These are phyloP conservation scores for Andrena haemorrhoa DNA, from an alignment of 2,888 invertebrate genomes.

Conservation along the genomic window DNA sequence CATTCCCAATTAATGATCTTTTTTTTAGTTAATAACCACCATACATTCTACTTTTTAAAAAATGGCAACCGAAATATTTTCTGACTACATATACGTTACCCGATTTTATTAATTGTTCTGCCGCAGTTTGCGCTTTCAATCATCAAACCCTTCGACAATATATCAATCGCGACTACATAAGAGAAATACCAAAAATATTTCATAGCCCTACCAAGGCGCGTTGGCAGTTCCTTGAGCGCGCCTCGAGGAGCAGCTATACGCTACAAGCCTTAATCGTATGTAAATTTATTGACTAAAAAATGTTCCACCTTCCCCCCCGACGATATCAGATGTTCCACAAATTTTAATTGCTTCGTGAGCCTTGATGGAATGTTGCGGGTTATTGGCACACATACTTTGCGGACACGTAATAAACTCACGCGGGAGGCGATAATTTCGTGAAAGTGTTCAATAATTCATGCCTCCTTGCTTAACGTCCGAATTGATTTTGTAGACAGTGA, in stretches of 20 bases:
- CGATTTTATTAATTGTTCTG: no score
- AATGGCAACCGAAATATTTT: no score
- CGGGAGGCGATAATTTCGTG: slow-evolving; percentile 27
- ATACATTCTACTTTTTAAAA: no score
- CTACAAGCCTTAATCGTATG: neutral
- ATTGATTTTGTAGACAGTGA: slow-evolving; percentile 27
- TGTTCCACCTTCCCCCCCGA: neutral
- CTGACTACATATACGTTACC: no score
- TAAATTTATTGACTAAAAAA: neutral
- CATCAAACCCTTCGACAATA: no score
- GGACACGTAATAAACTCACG: slow-evolving; percentile 6
- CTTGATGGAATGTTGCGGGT: neutral
- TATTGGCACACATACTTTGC: slow-evolving; percentile 11
- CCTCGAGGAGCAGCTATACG: neutral
- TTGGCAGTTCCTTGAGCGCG: no score
- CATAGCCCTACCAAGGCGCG: no score
- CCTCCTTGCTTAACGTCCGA: slow-evolving; percentile 12
- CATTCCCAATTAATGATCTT: no score
- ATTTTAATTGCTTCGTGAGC: slow-evolving; percentile 14
- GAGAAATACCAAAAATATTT: no score
- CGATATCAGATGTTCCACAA: neutral
- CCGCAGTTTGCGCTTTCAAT: no score
- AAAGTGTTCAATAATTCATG: slow-evolving; percentile 52
- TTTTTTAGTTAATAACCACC: no score
- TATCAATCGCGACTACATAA: no score